Base-by-base conservation (phyloP, 2,888 invertebrate species). In the Ochropleura leucogaster region DNA sequence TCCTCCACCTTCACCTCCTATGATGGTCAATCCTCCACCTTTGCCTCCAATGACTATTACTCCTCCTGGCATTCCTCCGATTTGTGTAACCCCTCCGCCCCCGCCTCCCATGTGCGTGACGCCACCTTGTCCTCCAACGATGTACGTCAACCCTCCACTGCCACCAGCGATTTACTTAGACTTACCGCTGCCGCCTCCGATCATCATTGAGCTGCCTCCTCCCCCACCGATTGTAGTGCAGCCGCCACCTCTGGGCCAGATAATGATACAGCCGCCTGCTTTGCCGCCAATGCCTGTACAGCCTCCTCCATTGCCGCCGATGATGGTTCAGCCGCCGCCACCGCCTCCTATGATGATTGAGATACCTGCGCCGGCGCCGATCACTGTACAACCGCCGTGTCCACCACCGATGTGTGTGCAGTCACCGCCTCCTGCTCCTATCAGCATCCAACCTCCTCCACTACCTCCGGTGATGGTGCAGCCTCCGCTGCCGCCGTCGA, bases 211-310 rank as follows among this genome's bases (percentile, higher is more conserved):
- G 79, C 88, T 95, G 42, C 95, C 95, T 16, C 85, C 92, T 20
- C 93, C 94, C n/a, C 93, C 94, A 0, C 95, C 95, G 63, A 93
- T 96, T 44, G 87, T 95, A 7, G 89, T 96, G 10, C 96, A 96
- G 78, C 95, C 95, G 3, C 95, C 95, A 0, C 91, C 95, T 55
- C 71, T 95, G 44, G 93, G 94, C 0, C 94, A 93, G 73, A 87
- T 96, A 72, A 89, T 93, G 91, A 90, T 96, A 40, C 95, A 95
- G 79, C 94, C 94, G 16, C 96, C 96, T 6, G 90, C 94, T n/a
- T 74, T 94, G 53, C 94, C 95, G 0, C 94, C 95, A 3, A 89
- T 96, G 87, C 92, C 94, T 0, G 94, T 96, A 16, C 95, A 96
- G 76, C 92, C 95, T 5, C 96, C 96, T 0, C 90, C 93, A 4